Evolutionary conservation across 2,888 invertebrate species (phyloP), one percentile per base, ranked within the genome.

Genomic region (Physocephala rufipes): DNA sequence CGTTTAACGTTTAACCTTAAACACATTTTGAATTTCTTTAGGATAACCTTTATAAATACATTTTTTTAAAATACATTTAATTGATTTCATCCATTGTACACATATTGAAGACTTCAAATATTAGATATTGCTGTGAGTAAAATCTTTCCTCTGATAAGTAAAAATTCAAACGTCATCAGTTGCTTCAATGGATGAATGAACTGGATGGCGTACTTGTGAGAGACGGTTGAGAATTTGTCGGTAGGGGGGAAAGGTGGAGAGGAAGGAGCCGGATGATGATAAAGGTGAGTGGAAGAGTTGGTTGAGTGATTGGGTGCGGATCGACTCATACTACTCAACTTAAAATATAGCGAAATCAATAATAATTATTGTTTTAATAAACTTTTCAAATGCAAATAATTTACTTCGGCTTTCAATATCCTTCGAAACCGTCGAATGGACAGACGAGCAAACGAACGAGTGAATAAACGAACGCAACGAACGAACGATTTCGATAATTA

Each of bases 361-460:
- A 70, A 70, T 70, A 64, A 70, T 70, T 70, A 70, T 64, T 70
- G 70, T 70, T 70, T 70, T 70, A 70, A 70, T 70, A 64, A 70
- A 70, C 64, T 70, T 61, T 58, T n/a, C 55, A 70, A 70, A 64
- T 64, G 70, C 70, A 64, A 70, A 70, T 70, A 70, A 70, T 70
- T 70, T 64, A 64, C 64, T 64, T 70, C 51, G 64, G 55, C 70
- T 70, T 70, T 70, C 70, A 64, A 70, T 70, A 70, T 70, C 70
- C 70, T 70, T 68, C 68, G 61, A 49, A 68, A 36, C 47, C 36
- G 36, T 36, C 36, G 36, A 36, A 36, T 36, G 36, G 9, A 36
- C 36, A 9, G 9, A 36, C 36, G 36, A 36, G 9, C 36, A 36
- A 36, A 36, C 36, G 36, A 36, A 36, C 9, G 36, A 36, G 9